Evolutionary conservation across 2,797 vertebrate species (phyloP).

Genomic region (Hoplostethus mediterraneus): DNA sequence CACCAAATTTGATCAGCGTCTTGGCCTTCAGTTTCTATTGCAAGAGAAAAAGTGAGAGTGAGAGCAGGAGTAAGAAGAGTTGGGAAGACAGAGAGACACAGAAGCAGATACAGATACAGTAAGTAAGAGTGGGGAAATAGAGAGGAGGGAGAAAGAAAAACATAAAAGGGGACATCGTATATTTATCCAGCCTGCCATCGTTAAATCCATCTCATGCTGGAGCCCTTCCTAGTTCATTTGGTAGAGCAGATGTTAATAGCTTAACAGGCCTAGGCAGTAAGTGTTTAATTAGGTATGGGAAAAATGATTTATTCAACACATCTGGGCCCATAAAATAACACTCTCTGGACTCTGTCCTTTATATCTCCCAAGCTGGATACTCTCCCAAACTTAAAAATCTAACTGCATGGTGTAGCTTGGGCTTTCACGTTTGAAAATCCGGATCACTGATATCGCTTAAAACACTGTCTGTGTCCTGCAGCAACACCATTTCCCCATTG

Average conservation of each 20-base stretch:
- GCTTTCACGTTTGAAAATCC: conserved; percentile 31
- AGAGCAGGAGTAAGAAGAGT: conserved; percentile 17
- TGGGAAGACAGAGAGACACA: conserved; percentile 3
- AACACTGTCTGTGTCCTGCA: conserved; percentile 28
- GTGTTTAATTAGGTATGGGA: conserved; percentile 77
- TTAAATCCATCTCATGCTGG: conserved; percentile 50
- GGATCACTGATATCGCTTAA: conserved; percentile 15
- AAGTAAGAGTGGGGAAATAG: neutral
- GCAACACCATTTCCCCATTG: conserved; percentile 48
- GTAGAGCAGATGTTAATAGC: conserved; percentile 79
- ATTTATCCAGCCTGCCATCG: conserved; percentile 49
- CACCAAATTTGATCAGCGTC: neutral
- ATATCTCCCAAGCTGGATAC: conserved; percentile 38
- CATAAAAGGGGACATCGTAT: conserved; percentile 42
- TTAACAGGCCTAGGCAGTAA: conserved; percentile 70
- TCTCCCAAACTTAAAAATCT: conserved; percentile 27
- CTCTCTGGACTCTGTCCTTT: conserved; percentile 61
- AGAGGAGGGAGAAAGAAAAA: conserved; percentile 23
- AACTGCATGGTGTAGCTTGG: conserved; percentile 27
- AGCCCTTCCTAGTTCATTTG: conserved; percentile 64
- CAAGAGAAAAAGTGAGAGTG: conserved; percentile 20
- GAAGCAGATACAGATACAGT: conserved; percentile 29
- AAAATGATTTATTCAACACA: conserved; percentile 80
- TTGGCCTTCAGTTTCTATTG: neutral
- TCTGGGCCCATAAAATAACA: conserved; percentile 73